Evolutionary conservation across 1,140 invertebrate genomes (phyloP).

Genomic region (Diachasmimorpha longicaudata): DNA sequence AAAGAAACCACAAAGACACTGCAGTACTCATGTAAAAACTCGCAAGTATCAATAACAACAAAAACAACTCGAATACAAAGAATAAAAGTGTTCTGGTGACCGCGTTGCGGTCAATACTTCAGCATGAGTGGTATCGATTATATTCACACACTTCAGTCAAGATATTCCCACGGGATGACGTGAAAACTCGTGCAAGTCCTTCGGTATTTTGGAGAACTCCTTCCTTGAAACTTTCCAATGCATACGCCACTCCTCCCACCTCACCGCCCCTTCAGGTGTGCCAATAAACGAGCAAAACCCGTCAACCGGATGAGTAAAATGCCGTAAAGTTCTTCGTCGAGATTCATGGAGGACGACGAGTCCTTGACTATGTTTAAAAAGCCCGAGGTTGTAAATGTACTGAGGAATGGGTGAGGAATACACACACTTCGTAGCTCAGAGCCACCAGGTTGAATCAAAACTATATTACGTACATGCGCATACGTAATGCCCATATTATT

Average conservation of each 20-base stretch:
- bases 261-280: too few relatives aligned
- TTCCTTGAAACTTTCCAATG: neutral
- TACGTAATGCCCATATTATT: too few relatives aligned
- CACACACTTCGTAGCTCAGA: too few relatives aligned
- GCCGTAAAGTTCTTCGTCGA: slow-evolving; percentile 4
- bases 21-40: neutral
- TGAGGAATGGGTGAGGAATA: neutral
- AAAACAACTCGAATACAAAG: neutral
- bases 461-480: too few relatives aligned
- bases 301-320: neutral
- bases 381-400: neutral
- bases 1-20: neutral
- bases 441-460: too few relatives aligned
- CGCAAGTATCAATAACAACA: neutral
- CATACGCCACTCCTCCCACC: neutral
- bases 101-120: slow-evolving; percentile 17
- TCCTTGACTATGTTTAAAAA: neutral
- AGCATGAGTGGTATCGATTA: slow-evolving; percentile 13
- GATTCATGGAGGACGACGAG: neutral
- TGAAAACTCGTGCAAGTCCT: neutral
- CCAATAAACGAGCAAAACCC: neutral
- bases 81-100: slow-evolving; percentile 1
- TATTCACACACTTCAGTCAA: slow-evolving; percentile 1
- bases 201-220: neutral
- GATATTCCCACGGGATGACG: neutral